A percentile compares a stretch with the other conserved stretches of the same genome.
Conservation (phyloP, 2,797 vertebrate species). For the Fratercula arctica region DNA sequence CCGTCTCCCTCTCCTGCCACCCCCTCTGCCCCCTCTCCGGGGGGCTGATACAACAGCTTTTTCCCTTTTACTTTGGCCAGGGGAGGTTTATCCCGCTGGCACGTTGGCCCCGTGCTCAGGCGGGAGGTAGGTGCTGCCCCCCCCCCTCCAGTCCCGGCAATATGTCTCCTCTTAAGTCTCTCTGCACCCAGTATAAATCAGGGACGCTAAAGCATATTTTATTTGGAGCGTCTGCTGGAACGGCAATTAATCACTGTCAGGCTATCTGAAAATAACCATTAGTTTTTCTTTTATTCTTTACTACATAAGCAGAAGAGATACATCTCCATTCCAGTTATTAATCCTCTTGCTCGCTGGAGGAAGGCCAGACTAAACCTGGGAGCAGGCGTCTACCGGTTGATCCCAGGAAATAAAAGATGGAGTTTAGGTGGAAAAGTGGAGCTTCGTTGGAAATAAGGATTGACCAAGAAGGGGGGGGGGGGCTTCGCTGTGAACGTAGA, state of each 20-base stretch:
- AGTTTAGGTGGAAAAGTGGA: not conserved
- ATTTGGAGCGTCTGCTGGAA: slow-evolving; percentile 33
- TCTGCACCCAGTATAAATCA: slow-evolving; percentile 16
- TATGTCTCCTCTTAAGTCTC: not conserved
- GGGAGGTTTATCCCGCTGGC: not conserved
- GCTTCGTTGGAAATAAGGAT: not conserved
- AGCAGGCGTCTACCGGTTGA: not conserved
- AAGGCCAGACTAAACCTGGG: not conserved
- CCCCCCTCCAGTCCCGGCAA: not conserved
- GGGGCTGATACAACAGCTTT: not conserved
- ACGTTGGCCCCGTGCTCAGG: not conserved
- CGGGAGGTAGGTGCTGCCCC: not conserved
- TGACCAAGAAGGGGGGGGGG: not conserved
- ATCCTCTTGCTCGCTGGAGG: not conserved
- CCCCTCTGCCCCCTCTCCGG: not conserved
- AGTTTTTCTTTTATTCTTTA: not conserved
- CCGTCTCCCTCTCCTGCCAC: not conserved
- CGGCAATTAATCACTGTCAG: slow-evolving; percentile 51
- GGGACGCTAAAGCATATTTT: slow-evolving; percentile 2
- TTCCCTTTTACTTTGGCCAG: not conserved
- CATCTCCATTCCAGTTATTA: slow-evolving; percentile 7
- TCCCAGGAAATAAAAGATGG: not conserved
- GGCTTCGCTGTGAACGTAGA: fast-evolving
- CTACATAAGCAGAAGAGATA: slow-evolving; percentile 6
- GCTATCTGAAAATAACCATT: slow-evolving; percentile 30